Evolutionary conservation across 2,113 vertebrate genomes (phyloP).

Genomic region (Chlorodrepanis virens): DNA sequence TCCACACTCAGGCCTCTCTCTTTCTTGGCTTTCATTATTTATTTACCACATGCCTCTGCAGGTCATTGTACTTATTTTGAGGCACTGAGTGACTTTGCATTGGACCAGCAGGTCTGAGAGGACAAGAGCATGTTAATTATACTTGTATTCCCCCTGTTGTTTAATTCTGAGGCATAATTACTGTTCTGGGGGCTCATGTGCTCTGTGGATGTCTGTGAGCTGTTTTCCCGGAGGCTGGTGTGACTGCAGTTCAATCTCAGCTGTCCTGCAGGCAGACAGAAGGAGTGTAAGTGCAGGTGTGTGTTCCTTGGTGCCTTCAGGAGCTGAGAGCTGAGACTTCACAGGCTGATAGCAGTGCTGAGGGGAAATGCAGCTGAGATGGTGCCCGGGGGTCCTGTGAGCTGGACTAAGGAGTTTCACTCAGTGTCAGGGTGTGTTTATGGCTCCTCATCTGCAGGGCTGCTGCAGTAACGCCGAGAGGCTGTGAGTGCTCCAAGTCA

Average conservation of each 20-base stretch:
- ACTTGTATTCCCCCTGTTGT: neutral
- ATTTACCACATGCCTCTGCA: neutral
- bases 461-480: neutral
- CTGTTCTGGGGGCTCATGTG: neutral
- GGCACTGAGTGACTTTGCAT: neutral
- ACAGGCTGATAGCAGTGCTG: rapidly evolving
- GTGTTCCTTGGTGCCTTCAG: neutral
- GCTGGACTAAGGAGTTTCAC: neutral
- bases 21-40: neutral
- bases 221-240: neutral
- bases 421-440: neutral
- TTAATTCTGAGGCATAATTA: neutral
- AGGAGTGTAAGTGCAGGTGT: neutral
- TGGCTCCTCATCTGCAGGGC: neutral
- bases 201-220: neutral
- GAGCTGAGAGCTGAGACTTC: neutral
- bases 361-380: neutral
- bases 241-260: neutral
- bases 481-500: neutral
- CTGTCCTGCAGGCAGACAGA: neutral
- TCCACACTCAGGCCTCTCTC: neutral
- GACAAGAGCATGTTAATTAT: neutral
- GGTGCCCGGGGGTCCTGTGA: neutral
- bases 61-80: neutral
- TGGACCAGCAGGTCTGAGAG: neutral